Base-by-base conservation (phyloP, 2,797 vertebrate species). In the Enteromius unitaeniatus region DNA sequence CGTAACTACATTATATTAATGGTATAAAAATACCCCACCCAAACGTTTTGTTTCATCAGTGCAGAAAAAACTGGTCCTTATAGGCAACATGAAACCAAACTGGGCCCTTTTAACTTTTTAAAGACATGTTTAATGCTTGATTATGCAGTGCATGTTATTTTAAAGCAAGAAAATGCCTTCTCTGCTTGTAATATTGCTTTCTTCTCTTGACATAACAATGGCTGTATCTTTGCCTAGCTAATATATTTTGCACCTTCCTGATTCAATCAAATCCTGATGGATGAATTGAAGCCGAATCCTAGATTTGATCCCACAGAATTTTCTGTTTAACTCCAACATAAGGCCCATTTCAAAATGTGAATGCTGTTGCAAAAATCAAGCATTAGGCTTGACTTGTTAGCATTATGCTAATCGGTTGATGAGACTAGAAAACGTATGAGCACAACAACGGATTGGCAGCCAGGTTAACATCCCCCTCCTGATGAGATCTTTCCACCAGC, bases 391-490 rank as follows among this genome's bases (percentile, higher is more conserved):
- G n/a, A 23, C 58, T 4, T 60, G 40, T 45, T 42, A 67, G 47
- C 60, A 31, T 26, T 42, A 26, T 55, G 6, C 26, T 49, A 58
- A 58, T 62, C 55, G 4, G 47, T 23, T 55, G 81, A 45, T 19
- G 10, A 76, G 49, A 82, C 19, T 13, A 47, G 21, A 31, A 74
- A 47, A 19, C 23, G 28, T 17, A 31, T 23, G 3, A 14, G 23
- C 70, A 51, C 53, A 45, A 47, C 67, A 84, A n/a, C 42, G 14
- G 26, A 67, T 82, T 42, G 47, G 72, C 80, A 49, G 75, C 60
- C 77, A 75, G 31, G 21, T 55, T 67, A 58, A 28, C 51, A 83
- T 49, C 26, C 28, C 14, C 15, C 14, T 53, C 31, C 55, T 21
- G 58, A 79, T 60, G 37, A 70, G 60, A 8, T 21, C 51, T 47